Evolutionary conservation across 2,797 vertebrate genomes (phyloP).

Genomic region (Mallotus villosus): DNA sequence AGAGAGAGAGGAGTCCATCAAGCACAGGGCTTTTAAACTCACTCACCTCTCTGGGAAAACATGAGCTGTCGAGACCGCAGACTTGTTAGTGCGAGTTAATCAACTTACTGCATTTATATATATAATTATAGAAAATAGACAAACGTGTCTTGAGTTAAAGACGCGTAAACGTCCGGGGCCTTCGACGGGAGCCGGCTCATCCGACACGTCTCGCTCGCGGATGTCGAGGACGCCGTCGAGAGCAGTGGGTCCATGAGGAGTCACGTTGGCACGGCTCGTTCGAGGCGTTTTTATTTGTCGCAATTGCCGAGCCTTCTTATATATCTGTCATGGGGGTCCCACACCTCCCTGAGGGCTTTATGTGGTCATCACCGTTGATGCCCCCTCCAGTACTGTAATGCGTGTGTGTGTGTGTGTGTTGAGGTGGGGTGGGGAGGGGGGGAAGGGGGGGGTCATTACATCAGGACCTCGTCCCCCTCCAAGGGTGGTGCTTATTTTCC

Average conservation of each 20-base stretch:
- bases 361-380: no score
- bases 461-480: conserved; percentile 22
- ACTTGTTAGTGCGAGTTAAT: background rate
- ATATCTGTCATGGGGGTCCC: no score
- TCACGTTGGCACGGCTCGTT: no score
- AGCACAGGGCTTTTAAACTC: conserved; percentile 17
- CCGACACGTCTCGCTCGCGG: background rate
- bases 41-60: conserved; percentile 23
- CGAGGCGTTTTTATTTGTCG: no score
- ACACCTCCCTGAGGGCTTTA: no score
- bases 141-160: background rate
- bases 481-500: conserved; percentile 28
- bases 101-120: background rate
- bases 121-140: background rate
- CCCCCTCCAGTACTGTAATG: no score
- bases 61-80: background rate
- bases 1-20: background rate
- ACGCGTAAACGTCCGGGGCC: background rate
- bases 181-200: background rate
- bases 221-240: background rate
- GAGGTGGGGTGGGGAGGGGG: no score
- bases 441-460: conserved; percentile 7
- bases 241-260: no score
- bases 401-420: no score
- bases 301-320: no score